Evolutionary conservation across 2,888 invertebrate species (phyloP), one percentile per base, ranked within the genome.

Genomic region (Lamellibrachia satsuma): DNA sequence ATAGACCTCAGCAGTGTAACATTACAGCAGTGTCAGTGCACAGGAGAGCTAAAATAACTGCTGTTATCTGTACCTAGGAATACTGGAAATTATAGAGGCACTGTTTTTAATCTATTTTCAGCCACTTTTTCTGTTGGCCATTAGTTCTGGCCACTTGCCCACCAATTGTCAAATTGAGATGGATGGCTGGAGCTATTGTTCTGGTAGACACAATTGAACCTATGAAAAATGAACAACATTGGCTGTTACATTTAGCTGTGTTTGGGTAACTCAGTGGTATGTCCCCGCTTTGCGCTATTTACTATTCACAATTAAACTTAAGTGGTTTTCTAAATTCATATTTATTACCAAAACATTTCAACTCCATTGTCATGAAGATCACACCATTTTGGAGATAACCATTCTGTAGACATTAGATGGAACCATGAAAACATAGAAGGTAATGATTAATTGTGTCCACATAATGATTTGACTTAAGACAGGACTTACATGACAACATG

Each of bases 61-160:
- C 22, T n/a, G 22, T 75, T 75, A 75, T 75, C 75, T 75, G 75
- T 75, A 22, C 75, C 75, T n/a, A 22, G 3, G 75, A 75, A 75
- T 75, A n/a, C 22, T 75, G 75, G 75, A 75, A 75, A 75, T 75
- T 22, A 75, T 22, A 75, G 15, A 75, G 75, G 75, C 75, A 75
- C 15, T 75, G 75, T 75, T 75, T 75, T 75, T 75, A 75, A 75
- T 75, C 75, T 75, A 75, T 75, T 75, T 75, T 75, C 15, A 75
- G 75, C 6, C 39, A 39, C n/a, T 11, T 75, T 11, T 75, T 75
- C 11, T 75, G 75, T 6, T 22, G 75, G 22, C 75, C 15, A 6
- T 75, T 75, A 2, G 6, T 75, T 11, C 15, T n/a, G 39, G 22
- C n/a, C 75, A 75, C 75, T 22, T 75, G 75, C 75, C 75, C 22